Conservation (phyloP, 2,888 invertebrate species). For the Leptinotarsa tumamoca region DNA sequence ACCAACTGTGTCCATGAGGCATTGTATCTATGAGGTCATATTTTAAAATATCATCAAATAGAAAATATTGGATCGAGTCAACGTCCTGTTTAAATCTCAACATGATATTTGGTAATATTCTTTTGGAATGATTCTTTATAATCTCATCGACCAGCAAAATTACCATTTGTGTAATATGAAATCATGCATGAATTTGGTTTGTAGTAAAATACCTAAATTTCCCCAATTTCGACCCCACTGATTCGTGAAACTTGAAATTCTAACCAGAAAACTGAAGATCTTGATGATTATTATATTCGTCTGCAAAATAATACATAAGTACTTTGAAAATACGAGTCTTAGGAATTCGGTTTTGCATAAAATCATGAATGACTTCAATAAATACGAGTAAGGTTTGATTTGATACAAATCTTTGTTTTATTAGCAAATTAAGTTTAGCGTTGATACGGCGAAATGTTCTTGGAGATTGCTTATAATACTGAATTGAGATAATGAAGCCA, state of each 20-base stretch:
- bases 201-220: too few species aligned
- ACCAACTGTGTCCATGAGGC: too few species aligned
- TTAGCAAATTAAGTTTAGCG: constrained; percentile 44
- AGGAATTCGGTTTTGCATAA: constrained; percentile 61
- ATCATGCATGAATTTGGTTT: too few species aligned
- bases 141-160: too few species aligned
- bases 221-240: background rate
- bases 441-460: constrained; percentile 52
- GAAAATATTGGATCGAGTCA: too few species aligned
- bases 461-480: constrained; percentile 58
- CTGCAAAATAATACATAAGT: constrained; percentile 37
- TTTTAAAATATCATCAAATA: too few species aligned
- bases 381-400: constrained; percentile 49
- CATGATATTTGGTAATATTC: too few species aligned
- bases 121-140: too few species aligned
- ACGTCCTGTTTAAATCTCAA: too few species aligned
- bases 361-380: constrained; percentile 54
- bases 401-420: constrained; percentile 59
- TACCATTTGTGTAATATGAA: too few species aligned
- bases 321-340: constrained; percentile 32
- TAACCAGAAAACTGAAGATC: constrained; percentile 16
- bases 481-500: constrained; percentile 66
- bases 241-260: constrained; percentile 2
- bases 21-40: too few species aligned
- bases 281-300: constrained; percentile 28